Conservation (phyloP, 2,888 invertebrate species). For the Pterostichus niger region DNA sequence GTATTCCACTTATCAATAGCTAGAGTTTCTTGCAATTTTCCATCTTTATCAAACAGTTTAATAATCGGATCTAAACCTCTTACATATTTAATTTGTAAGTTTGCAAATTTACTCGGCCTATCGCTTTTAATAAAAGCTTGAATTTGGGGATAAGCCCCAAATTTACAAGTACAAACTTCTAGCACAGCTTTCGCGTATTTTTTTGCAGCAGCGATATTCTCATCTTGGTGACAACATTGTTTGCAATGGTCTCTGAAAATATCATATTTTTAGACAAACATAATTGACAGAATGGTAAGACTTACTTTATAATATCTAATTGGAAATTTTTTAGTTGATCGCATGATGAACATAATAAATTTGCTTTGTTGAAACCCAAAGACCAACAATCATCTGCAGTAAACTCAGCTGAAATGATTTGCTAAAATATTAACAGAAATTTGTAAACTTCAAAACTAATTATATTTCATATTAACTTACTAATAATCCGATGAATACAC, state of each 20-base stretch:
- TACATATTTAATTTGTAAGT: slow-evolving; percentile 94
- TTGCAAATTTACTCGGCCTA: slow-evolving; percentile 92
- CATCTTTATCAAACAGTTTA: slow-evolving; percentile 91
- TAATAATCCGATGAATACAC: slow-evolving; percentile 16
- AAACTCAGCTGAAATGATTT: slow-evolving; percentile 78
- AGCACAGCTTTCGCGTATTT: slow-evolving; percentile 94
- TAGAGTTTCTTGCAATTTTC: slow-evolving; percentile 91
- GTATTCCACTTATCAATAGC: slow-evolving; percentile 99
- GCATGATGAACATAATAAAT: slow-evolving; percentile 93
- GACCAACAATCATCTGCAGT: slow-evolving; percentile 90
- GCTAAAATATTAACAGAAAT: slow-evolving; percentile 21
- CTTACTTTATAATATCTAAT: slow-evolving; percentile 82
- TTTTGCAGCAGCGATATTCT: slow-evolving; percentile 82
- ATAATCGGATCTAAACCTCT: slow-evolving; percentile 97
- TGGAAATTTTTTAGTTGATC: slow-evolving; percentile 89
- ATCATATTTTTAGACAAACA: slow-evolving; percentile 29
- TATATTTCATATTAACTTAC: slow-evolving; percentile 28
- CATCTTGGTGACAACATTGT: slow-evolving; percentile 90
- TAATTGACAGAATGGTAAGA: slow-evolving; percentile 66
- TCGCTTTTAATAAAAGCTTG: slow-evolving; percentile 98
- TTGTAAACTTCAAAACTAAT: neutral
- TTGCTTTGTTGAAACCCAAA: slow-evolving; percentile 91
- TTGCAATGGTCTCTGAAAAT: slow-evolving; percentile 82
- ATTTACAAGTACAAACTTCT: slow-evolving; percentile 99
- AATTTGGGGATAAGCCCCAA: slow-evolving; percentile 98